Conservation (phyloP, 2,113 vertebrate species). For the Vulpes vulpes region DNA sequence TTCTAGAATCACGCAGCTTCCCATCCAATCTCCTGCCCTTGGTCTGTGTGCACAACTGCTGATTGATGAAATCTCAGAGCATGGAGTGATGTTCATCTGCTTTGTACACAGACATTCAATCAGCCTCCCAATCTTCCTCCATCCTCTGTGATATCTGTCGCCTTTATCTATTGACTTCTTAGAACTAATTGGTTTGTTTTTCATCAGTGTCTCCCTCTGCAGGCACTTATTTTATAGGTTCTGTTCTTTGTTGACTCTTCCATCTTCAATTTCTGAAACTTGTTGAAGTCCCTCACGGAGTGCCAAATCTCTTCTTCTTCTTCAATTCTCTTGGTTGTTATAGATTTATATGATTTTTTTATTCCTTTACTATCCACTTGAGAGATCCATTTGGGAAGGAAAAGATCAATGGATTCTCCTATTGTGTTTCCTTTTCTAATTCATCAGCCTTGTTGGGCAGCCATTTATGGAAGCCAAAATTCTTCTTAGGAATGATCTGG, state of each 20-base stretch:
- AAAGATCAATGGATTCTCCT: neutral
- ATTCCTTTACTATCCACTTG: conserved; percentile 2
- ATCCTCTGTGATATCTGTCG: neutral
- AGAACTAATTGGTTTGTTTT: neutral
- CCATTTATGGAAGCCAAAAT: conserved; percentile 34
- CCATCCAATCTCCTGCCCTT: neutral
- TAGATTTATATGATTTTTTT: neutral
- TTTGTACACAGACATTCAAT: neutral
- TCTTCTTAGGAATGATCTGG: conserved; percentile 36
- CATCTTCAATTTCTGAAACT: conserved; percentile 48
- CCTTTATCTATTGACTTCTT: neutral
- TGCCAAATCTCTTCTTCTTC: neutral
- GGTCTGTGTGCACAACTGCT: neutral
- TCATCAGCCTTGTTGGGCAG: neutral
- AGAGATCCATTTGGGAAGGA: conserved; percentile 24
- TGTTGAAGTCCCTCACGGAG: neutral
- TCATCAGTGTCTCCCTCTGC: neutral
- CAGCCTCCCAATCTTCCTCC: neutral
- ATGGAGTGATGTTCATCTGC: neutral
- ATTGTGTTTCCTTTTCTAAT: conserved; percentile 59
- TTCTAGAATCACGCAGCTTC: neutral
- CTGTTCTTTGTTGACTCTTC: neutral
- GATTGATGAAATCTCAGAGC: neutral
- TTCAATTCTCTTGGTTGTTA: neutral
- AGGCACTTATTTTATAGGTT: neutral